Evolutionary conservation across 2,113 vertebrate genomes (phyloP).

Genomic region (Oryzias curvinotus): DNA sequence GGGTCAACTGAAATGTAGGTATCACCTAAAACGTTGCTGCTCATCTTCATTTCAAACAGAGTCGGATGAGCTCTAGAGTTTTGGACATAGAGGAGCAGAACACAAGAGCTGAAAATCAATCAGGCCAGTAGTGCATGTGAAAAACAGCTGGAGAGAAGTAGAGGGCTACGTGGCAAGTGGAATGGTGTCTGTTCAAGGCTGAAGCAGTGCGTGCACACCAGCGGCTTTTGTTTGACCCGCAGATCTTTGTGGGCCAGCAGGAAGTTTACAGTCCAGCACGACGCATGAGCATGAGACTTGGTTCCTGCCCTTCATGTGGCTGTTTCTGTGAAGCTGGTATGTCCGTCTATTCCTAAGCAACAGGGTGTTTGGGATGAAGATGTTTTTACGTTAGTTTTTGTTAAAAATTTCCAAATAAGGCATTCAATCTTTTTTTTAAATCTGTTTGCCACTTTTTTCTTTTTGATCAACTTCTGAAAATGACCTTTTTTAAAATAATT

Average conservation of each 20-base stretch:
- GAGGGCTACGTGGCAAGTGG: slow-evolving; percentile 84
- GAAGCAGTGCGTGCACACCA: slow-evolving; percentile 57
- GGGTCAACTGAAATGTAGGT: slow-evolving; percentile 8
- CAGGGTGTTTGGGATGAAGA: slow-evolving; percentile 37
- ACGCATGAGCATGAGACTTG: slow-evolving; percentile 12
- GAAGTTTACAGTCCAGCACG: slow-evolving; percentile 14
- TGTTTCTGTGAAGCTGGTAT: background rate
- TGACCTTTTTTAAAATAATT: no score
- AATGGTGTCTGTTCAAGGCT: slow-evolving; percentile 66
- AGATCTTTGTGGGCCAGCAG: slow-evolving; percentile 41
- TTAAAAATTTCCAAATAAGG: slow-evolving; percentile 43
- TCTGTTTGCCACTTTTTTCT: no score
- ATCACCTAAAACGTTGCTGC: slow-evolving; percentile 27
- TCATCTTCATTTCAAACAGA: slow-evolving; percentile 17
- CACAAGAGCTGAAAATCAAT: slow-evolving; percentile 39
- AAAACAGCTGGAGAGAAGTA: slow-evolving; percentile 82
- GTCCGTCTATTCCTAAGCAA: slow-evolving; percentile 19
- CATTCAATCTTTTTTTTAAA: slow-evolving; percentile 50
- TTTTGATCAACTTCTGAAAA: no score
- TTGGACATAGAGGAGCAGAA: slow-evolving; percentile 36
- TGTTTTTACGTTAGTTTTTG: no score
- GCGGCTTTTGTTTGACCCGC: slow-evolving; percentile 61
- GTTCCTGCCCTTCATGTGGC: slow-evolving; percentile 12
- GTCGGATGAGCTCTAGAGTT: slow-evolving; percentile 20
- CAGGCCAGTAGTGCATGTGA: slow-evolving; percentile 76